Evolutionary conservation across 2,888 invertebrate species (phyloP), one percentile per base, ranked within the genome.

Genomic region (Rhagium mordax): DNA sequence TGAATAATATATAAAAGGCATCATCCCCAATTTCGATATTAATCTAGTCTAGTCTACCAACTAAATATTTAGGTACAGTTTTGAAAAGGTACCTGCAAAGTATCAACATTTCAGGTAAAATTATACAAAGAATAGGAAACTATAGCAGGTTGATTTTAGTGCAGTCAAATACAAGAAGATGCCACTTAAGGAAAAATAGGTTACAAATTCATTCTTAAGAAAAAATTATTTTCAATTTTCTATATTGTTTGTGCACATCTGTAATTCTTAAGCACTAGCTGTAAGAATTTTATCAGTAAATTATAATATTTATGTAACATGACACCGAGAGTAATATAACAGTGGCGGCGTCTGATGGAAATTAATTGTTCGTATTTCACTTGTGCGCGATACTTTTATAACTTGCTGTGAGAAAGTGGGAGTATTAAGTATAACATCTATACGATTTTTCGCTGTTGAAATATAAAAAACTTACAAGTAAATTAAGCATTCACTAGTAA

Each of bases 211-310:
- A n/a, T n/a, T n/a, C n/a, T n/a, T n/a, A n/a, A n/a, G n/a, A n/a
- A n/a, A n/a, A n/a, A n/a, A n/a, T n/a, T n/a, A n/a, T n/a, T 18
- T 13, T 53, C 21, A 20, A 21, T 53, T 20, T 20, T 21, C 20
- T 29, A 15, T 59, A 10, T 7, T 15, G 16, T 27, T 3, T n/a
- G 4, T 18, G 41, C 20, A 18, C 41, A 20, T 41, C 41, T 61
- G 41, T 61, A 13, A 47, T 47, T 21, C 21, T 20, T 41, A 15
- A 13, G 21, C 21, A 61, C 20, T 48, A 48, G 21, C 55, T 47
- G 15, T 18, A 20, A 61, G 16, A 62, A 62, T 62, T 62, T 62
- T 62, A 62, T 62, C 61, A 47, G 47, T 62, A 61, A 61, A 41
- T 61, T 61, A 47, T 55, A 15, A 8, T 62, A 20, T 27, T 13